Evolutionary conservation across 2,888 invertebrate species (phyloP).

Genomic region (Ophion ellenae): DNA sequence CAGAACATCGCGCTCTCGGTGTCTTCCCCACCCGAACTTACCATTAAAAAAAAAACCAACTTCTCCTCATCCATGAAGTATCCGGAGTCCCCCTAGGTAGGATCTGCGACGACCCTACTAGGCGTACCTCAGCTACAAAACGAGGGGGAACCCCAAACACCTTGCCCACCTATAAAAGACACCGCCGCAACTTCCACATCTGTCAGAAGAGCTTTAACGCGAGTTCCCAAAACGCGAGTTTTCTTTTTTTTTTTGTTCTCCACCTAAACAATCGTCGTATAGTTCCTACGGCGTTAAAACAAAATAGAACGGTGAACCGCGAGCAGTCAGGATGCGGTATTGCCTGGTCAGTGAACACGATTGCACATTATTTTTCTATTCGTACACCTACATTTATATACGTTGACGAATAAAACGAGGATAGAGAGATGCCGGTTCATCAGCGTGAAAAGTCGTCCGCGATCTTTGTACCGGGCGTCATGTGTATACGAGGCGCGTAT

Average conservation of each 20-base stretch:
- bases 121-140: slow-evolving; percentile 58
- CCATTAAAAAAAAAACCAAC: slow-evolving; percentile 29
- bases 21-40: slow-evolving; percentile 48
- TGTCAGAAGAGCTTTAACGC: slow-evolving; percentile 74
- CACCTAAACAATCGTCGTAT: not conserved
- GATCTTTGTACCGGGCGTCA: slow-evolving; percentile 6
- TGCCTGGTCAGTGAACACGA: slow-evolving; percentile 62
- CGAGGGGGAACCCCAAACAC: slow-evolving; percentile 62
- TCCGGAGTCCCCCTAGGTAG: slow-evolving; percentile 46
- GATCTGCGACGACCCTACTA: slow-evolving; percentile 46
- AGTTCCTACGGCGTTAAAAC: not conserved
- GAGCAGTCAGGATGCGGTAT: slow-evolving; percentile 58
- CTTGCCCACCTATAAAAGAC: slow-evolving; percentile 77
- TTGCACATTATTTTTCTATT: slow-evolving; percentile 16
- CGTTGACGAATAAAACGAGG: not conserved
- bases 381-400: not conserved
- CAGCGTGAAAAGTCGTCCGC: slow-evolving; percentile 35
- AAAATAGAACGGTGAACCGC: slow-evolving; percentile 50
- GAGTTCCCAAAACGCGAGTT: slow-evolving; percentile 48
- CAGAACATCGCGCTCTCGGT: slow-evolving; percentile 31
- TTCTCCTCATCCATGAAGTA: slow-evolving; percentile 61
- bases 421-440: not conserved
- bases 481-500: not conserved
- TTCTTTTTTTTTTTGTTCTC: slow-evolving; percentile 14
- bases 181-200: slow-evolving; percentile 71